Evolutionary conservation across 2,797 vertebrate genomes (phyloP), one percentile per base, ranked within the genome.

Genomic region (Coilia nasus): DNA sequence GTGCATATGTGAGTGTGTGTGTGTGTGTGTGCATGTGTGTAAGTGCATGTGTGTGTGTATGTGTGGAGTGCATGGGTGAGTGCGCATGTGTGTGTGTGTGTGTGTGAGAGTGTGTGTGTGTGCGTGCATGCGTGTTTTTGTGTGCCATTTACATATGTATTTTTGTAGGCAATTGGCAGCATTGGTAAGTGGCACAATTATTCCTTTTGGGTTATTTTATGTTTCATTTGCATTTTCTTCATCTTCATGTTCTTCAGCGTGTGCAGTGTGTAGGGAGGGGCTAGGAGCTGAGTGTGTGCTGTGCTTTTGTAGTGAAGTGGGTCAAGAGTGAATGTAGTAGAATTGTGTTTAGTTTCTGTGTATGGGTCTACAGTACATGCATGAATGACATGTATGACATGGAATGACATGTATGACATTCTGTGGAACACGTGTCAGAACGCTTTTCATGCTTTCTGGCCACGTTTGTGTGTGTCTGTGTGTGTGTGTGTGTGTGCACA

Each of bases 31-130:
- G 64, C 23, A 21, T 31, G 64, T 71, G 64, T 71, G 64, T 28
- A 12, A 12, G 62, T 64, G 56, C 82, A 28, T 81, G 28, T 35
- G 41, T n/a, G 21, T 62, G 60, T 62, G 17, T 62, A 21, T n/a
- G n/a, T 64, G n/a, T n/a, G n/a, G 56, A 2, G 56, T 17, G 14
- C n/a, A 19, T 60, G 59, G 21, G 59, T n/a, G 2, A 21, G 59
- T 64, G 35, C 35, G 35, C 21, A 44, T 56, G 28, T 28, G 80
- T 57, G 64, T 83, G 25, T 86, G 78, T 46, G 71, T 81, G 35
- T 81, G 31, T 60, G 54, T 81, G 84, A 28, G 41, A 59, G 28
- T 71, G 64, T 31, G 25, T 31, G 64, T 71, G 64, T 71, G 64
- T 28, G 25, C 14, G 62, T 64, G 56, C 82, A 28, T 81, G 28